Evolutionary conservation across 2,113 vertebrate species (phyloP).

Genomic region (Charina bottae): DNA sequence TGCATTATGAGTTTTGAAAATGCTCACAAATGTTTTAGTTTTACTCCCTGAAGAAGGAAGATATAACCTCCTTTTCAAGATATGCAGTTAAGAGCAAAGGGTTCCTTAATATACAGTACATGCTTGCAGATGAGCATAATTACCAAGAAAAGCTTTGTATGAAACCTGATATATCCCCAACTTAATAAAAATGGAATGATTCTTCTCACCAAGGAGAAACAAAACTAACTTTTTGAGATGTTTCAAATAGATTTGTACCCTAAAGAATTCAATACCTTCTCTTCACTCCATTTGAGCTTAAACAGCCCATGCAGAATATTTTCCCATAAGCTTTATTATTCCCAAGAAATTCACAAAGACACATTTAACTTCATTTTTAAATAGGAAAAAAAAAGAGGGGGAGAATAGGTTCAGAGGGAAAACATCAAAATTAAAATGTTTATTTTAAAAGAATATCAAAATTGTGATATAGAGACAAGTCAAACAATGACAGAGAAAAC

Average conservation of each 20-base stretch:
- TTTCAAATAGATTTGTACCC: slow-evolving; percentile 6
- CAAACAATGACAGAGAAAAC: not conserved
- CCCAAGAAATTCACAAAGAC: not conserved
- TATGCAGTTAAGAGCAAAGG: not conserved
- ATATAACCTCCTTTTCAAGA: not conserved
- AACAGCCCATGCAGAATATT: slow-evolving; percentile 21
- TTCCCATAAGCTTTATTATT: slow-evolving; percentile 30
- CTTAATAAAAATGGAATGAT: not conserved
- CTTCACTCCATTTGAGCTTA: slow-evolving; percentile 23
- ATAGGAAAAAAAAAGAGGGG: not conserved
- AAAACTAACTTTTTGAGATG: not conserved
- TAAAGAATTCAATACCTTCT: slow-evolving; percentile 22
- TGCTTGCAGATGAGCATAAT: not conserved
- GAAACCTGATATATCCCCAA: not conserved
- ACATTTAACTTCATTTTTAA: slow-evolving; percentile 6
- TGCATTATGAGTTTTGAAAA: not conserved
- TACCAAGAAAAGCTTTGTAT: not conserved
- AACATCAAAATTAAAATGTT: not conserved
- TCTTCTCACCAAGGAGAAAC: not conserved
- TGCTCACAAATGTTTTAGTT: not conserved
- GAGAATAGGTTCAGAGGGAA: not conserved
- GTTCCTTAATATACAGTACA: not conserved
- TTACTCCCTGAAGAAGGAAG: not conserved
- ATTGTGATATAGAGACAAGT: not conserved
- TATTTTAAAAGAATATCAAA: not conserved